Conservation (phyloP, 2,113 vertebrate species). For the Sinocyclocheilus rhinocerous region DNA sequence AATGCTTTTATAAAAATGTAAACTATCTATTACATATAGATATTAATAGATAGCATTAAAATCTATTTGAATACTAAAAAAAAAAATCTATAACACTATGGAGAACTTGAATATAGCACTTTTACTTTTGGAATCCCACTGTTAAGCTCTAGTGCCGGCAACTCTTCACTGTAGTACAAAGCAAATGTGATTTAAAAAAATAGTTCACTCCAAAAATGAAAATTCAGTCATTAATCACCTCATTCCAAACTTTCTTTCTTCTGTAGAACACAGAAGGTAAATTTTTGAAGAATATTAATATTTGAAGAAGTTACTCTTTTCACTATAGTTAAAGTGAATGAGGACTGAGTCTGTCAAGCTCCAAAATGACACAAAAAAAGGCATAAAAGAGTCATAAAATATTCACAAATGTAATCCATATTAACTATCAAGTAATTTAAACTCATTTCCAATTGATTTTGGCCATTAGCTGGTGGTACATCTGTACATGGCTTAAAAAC, state of each 20-base stretch:
- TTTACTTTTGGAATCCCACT: neutral
- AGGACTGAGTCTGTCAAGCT: neutral
- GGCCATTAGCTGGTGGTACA: neutral
- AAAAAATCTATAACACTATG: neutral
- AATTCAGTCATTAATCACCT: neutral
- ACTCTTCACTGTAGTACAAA: neutral
- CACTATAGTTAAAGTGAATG: neutral
- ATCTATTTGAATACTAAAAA: too few species aligned
- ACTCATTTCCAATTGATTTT: neutral
- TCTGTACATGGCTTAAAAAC: neutral
- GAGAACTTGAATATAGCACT: neutral
- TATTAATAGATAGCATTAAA: too few species aligned
- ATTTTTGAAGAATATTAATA: neutral
- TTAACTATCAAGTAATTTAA: neutral
- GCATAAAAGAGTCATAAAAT: neutral
- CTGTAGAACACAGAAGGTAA: neutral
- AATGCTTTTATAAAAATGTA: neutral
- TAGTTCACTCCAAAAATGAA: neutral
- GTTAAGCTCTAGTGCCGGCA: neutral
- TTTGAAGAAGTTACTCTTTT: neutral
- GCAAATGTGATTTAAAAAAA: neutral
- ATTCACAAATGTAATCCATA: neutral
- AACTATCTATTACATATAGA: neutral
- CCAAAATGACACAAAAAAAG: neutral
- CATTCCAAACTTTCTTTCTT: constrained; percentile 8